Conservation (phyloP, 2,797 vertebrate genomes). For the Nannoperca australis region DNA sequence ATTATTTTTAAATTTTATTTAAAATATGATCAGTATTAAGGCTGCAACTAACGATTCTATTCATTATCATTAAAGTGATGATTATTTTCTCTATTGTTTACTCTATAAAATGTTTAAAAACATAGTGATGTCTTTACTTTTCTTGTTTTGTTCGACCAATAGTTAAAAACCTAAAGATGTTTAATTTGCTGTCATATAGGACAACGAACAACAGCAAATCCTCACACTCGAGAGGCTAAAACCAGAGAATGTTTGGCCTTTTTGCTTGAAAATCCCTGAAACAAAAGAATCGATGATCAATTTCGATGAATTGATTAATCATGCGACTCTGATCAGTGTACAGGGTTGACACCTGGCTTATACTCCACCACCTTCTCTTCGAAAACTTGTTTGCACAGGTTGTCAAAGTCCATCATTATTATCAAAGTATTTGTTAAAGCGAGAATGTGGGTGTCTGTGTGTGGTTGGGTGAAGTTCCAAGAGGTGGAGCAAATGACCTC, state of each 20-base stretch:
- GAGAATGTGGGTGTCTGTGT: not conserved
- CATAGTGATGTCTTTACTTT: not conserved
- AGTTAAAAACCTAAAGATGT: too few species aligned
- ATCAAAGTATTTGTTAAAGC: not conserved
- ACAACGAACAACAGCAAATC: not conserved
- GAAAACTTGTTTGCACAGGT: slow-evolving; percentile 10
- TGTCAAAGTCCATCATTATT: slow-evolving; percentile 17
- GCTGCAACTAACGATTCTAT: too few species aligned
- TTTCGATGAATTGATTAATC: too few species aligned
- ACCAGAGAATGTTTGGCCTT: not conserved
- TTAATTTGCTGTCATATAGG: too few species aligned
- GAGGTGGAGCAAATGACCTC: slow-evolving; percentile 1
- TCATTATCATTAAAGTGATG: not conserved
- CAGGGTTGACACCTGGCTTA: not conserved
- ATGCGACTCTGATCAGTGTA: not conserved
- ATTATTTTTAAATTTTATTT: not conserved
- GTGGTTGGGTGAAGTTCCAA: not conserved
- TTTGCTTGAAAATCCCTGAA: not conserved
- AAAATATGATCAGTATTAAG: too few species aligned
- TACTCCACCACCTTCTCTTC: not conserved
- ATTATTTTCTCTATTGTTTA: too few species aligned
- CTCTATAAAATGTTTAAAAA: too few species aligned
- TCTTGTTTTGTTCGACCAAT: not conserved
- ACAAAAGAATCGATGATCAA: not conserved
- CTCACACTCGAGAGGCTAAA: not conserved